Evolutionary conservation across 2,797 vertebrate species (phyloP).

Genomic region (Taeniopygia guttata): DNA sequence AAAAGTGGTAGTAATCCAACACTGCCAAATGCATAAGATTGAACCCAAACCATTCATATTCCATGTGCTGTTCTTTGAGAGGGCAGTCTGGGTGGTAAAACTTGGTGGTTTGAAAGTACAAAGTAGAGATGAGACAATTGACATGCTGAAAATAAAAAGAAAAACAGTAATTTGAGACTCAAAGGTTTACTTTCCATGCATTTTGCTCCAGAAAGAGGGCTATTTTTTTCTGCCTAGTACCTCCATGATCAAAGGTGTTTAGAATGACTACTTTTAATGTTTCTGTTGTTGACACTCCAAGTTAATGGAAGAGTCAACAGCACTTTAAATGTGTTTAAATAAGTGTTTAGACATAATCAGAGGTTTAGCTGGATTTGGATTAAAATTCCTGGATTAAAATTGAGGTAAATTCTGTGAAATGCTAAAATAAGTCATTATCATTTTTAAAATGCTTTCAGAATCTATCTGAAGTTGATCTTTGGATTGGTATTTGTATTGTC

Average conservation of each 20-base stretch:
- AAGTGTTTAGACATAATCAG: not conserved
- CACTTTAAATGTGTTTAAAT: not conserved
- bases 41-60: not conserved
- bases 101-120: not conserved
- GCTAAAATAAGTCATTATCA: not conserved
- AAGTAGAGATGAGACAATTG: not conserved
- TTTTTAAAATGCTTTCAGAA: not conserved
- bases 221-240: not conserved
- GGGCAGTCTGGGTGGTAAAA: not conserved
- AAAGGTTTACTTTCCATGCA: not conserved
- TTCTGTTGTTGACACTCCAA: not conserved
- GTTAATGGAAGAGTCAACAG: not conserved
- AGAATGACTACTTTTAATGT: not conserved
- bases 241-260: not conserved
- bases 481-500: not conserved
- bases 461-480: not conserved
- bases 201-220: not conserved
- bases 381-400: not conserved
- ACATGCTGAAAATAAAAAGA: not conserved
- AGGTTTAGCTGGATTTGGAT: not conserved
- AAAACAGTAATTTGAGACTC: not conserved
- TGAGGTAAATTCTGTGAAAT: not conserved
- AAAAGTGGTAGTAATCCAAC: not conserved
- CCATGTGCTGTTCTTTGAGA: not conserved
- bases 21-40: not conserved